Base-by-base conservation (phyloP, 2,113 vertebrate genomes). In the Chloroceryle aenea region DNA sequence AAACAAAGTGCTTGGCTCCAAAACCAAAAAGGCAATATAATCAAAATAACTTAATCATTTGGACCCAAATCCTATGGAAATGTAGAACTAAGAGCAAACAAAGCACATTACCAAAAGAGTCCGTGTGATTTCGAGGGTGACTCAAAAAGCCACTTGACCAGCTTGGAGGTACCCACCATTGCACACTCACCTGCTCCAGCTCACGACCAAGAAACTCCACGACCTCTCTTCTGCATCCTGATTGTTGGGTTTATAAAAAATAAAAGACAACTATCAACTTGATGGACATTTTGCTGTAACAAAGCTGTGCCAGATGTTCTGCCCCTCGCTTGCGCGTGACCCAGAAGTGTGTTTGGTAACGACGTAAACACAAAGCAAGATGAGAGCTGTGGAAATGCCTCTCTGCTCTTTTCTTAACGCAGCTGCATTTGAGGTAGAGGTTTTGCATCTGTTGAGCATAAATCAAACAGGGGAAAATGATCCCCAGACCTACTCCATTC, bases 351-450 rank as follows among this genome's bases (percentile, higher is more conserved):
- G 47, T 69, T 78, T 94, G 85, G 38, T 94, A 71, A 90, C 89
- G 83, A 79, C 56, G 92, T 25, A 82, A 94, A 80, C 67, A 91
- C 90, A 81, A 64, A 87, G 72, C 32, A 40, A 96, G 95, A 96
- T 96, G 89, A 97, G 97, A 97, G 95, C 16, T n/a, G 19, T 96
- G 89, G 85, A 90, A 95, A 86, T 61, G 94, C 52, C 84, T 76
- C 40, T 67, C 78, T 93, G 81, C 55, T 90, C 87, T 95, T 92
- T 84, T 48, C 84, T 87, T 61, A 91, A 69, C 4, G 9, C 69
- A 93, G 85, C 62, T 85, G 81, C 9, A 90, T 71, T 63, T 55
- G 78, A 85, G 89, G 78, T 48, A 63, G 25, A 63, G 25, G 32
- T 72, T 94, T 92, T 62, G 55, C 72, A 83, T 96, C 89, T 94